Percentiles rank a stretch among this genome's conserved stretches.
Evolutionary conservation across 2,797 vertebrate genomes (phyloP).

Genomic region (Phataginus tricuspis): DNA sequence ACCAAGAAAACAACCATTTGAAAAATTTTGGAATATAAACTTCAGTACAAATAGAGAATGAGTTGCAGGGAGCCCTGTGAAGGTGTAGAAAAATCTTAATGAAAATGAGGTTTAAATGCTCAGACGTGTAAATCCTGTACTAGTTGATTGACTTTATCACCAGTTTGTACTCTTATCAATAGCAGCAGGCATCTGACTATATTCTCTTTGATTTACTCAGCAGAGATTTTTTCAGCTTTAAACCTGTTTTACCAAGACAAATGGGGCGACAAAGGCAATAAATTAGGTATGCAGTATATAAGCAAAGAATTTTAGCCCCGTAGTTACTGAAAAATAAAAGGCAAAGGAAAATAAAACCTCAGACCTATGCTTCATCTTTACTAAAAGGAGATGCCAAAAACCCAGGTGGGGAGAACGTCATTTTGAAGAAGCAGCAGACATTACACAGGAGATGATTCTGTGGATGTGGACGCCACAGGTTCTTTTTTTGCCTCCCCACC

Average conservation of each 20-base stretch:
- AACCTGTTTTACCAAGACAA: constrained; percentile 73
- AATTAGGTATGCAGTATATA: constrained; percentile 46
- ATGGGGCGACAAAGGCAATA: constrained; percentile 67
- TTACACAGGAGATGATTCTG: neutral
- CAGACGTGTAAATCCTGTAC: constrained; percentile 28
- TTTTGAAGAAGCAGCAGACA: neutral
- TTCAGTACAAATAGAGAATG: neutral
- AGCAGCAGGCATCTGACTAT: constrained; percentile 37
- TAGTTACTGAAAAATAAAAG: neutral
- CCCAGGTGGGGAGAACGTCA: neutral
- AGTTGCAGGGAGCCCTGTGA: neutral
- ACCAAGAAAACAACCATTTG: neutral
- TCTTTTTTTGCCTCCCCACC: neutral
- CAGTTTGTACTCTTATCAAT: constrained; percentile 48
- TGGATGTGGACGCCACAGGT: constrained; percentile 21
- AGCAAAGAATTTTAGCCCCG: constrained; percentile 37
- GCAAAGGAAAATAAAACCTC: neutral
- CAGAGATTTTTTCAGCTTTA: constrained; percentile 65
- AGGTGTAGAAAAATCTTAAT: neutral
- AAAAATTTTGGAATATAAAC: neutral
- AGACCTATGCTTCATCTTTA: neutral
- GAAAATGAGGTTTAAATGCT: constrained; percentile 52
- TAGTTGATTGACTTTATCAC: constrained; percentile 48
- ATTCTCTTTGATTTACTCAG: constrained; percentile 68
- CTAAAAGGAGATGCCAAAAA: constrained; percentile 1